phyloP scores from a whole-genome alignment of 2,888 invertebrate species.

The Drosophila planitibia region DNA sequence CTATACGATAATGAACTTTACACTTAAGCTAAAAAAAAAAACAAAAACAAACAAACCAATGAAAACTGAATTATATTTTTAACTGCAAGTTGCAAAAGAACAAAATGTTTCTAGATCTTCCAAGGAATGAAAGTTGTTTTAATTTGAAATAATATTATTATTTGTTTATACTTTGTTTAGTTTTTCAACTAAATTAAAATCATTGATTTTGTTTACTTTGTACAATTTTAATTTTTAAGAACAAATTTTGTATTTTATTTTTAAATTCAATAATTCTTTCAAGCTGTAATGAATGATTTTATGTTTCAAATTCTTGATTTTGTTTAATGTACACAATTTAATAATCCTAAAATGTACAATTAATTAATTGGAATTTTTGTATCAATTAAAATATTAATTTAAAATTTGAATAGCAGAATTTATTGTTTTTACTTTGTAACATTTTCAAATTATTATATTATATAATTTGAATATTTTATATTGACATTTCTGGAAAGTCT shows the following conservation, averaged over 20 bases:
- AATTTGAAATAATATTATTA: not conserved
- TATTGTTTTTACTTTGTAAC: not conserved
- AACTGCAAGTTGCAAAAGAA: constrained; percentile 3
- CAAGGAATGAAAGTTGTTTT: not conserved
- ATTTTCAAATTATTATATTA: not conserved
- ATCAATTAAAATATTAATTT: not conserved
- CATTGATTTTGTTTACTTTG: not conserved
- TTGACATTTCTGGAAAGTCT: not conserved
- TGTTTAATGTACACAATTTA: not conserved
- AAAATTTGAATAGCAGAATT: not conserved
- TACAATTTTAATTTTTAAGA: not conserved
- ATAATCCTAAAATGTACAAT: not conserved
- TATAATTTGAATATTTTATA: not conserved
- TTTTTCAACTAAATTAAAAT: not conserved
- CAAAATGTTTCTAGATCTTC: not conserved
- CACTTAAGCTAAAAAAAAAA: not conserved
- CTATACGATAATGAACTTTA: not conserved
- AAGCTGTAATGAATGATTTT: not conserved
- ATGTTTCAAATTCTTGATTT: not conserved
- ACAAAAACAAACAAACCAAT: constrained; percentile 5
- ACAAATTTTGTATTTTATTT: not conserved
- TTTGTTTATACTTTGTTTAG: not conserved
- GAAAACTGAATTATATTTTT: not conserved
- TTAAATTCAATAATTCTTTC: not conserved
- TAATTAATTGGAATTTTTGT: not conserved